These are phyloP conservation scores for Pogonus chalceus DNA, from an alignment of 1,140 invertebrate species.

Conservation along the genomic window DNA sequence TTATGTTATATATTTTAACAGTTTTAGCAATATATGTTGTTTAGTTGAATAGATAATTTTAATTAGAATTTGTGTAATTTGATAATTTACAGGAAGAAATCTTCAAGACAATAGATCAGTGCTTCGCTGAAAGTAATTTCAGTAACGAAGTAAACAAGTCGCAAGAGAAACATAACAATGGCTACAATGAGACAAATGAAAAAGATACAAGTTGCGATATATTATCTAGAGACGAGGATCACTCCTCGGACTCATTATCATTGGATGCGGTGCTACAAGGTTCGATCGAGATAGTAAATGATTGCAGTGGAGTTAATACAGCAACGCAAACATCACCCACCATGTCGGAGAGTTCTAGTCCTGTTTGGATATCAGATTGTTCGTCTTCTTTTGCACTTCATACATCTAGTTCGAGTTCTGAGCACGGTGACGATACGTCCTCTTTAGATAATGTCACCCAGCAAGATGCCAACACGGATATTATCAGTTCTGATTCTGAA, in stretches of 20 bases:
- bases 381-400: conserved; percentile 24
- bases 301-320: conserved; percentile 10
- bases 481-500: not conserved
- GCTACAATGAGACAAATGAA: not conserved
- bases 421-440: conserved; percentile 15
- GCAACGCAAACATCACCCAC: conserved; percentile 27
- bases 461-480: conserved; percentile 3
- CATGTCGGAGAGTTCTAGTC: conserved; percentile 25
- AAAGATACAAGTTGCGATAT: conserved; percentile 1
- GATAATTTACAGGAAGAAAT: not conserved
- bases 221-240: not conserved
- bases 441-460: conserved; percentile 12
- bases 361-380: conserved; percentile 27
- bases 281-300: conserved; percentile 7
- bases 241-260: not conserved
- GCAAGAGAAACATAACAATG: not conserved
- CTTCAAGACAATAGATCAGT: not conserved
- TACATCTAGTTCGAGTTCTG: conserved; percentile 15
- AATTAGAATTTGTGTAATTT: too few relatives aligned
- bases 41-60: too few relatives aligned
- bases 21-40: too few relatives aligned
- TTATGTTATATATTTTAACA: too few relatives aligned
- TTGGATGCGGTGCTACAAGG: conserved; percentile 6
- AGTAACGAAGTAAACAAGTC: not conserved
- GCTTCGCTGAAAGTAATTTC: not conserved